Conservation (phyloP, 2,797 vertebrate genomes). For the Tiaroga cobitis region DNA sequence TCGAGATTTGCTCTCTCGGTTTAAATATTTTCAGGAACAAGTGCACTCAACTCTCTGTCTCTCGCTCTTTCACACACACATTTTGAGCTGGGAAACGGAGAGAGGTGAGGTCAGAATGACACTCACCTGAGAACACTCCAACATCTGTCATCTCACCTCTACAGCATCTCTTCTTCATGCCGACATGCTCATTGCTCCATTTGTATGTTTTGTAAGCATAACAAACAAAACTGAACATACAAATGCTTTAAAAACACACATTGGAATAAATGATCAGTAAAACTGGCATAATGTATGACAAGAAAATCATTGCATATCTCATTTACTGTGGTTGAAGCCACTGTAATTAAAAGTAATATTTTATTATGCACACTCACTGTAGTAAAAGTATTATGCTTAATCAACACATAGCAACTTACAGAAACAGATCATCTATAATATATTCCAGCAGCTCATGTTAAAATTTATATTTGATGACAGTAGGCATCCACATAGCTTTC, state of each 20-base stretch:
- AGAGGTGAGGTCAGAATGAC: conserved; percentile 39
- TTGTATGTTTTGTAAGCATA: background rate
- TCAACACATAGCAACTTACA: background rate
- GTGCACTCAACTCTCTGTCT: conserved; percentile 6
- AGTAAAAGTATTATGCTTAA: background rate
- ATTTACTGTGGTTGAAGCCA: background rate
- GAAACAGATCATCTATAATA: background rate
- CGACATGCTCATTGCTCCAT: background rate
- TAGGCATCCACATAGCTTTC: conserved; percentile 14
- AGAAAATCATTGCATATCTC: background rate
- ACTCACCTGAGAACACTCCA: conserved; percentile 30
- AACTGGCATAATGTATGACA: background rate
- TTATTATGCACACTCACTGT: background rate
- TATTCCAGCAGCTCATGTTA: background rate
- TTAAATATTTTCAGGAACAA: conserved; percentile 37
- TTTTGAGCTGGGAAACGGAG: background rate
- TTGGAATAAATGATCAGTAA: background rate
- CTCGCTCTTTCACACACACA: conserved; percentile 16
- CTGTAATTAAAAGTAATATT: background rate
- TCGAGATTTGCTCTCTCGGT: conserved; percentile 31
- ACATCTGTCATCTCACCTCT: conserved; percentile 28
- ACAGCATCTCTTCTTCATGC: conserved; percentile 7
- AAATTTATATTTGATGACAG: conserved; percentile 13
- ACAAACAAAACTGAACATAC: background rate
- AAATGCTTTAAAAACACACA: background rate